These are phyloP conservation scores for Oryzaephilus surinamensis DNA, from an alignment of 1,140 invertebrate species.

Conservation along the genomic window DNA sequence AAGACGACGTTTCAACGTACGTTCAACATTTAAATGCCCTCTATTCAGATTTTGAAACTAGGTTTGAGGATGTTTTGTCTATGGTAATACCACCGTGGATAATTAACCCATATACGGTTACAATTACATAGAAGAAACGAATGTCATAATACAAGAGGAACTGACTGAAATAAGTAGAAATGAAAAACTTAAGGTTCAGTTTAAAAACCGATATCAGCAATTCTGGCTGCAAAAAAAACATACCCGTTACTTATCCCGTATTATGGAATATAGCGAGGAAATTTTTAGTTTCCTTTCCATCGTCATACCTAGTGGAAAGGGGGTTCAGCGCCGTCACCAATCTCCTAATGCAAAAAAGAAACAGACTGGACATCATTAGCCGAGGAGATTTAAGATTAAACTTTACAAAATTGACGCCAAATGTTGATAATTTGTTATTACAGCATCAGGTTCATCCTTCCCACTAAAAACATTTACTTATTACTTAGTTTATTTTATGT, in stretches of 20 bases:
- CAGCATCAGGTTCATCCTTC: constrained; percentile 1
- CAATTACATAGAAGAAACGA: constrained; percentile 15
- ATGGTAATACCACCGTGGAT: constrained; percentile 22
- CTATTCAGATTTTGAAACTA: not conserved
- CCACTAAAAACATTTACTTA: not conserved
- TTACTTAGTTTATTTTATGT: not conserved
- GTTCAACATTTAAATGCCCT: constrained; percentile 22
- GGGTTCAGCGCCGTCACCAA: constrained; percentile 7
- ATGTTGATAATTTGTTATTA: constrained; percentile 7
- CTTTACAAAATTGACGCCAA: constrained; percentile 8
- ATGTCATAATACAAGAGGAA: constrained; percentile 24
- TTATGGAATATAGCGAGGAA: constrained; percentile 1
- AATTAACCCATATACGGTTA: constrained; percentile 18
- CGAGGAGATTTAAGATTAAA: constrained; percentile 1
- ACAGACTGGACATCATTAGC: constrained; percentile 7
- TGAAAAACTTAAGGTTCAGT: too few relatives aligned
- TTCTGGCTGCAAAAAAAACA: constrained; percentile 13
- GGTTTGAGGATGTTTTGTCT: constrained; percentile 10
- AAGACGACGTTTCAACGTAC: constrained; percentile 18
- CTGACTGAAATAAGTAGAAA: too few relatives aligned
- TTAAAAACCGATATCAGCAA: constrained; percentile 20
- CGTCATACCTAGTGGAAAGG: not conserved
- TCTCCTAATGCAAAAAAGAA: constrained; percentile 10
- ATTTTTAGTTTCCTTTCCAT: not conserved
- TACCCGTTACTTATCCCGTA: constrained; percentile 5